Conservation (phyloP, 2,888 invertebrate genomes). For the Pyrrhosoma nymphula region DNA sequence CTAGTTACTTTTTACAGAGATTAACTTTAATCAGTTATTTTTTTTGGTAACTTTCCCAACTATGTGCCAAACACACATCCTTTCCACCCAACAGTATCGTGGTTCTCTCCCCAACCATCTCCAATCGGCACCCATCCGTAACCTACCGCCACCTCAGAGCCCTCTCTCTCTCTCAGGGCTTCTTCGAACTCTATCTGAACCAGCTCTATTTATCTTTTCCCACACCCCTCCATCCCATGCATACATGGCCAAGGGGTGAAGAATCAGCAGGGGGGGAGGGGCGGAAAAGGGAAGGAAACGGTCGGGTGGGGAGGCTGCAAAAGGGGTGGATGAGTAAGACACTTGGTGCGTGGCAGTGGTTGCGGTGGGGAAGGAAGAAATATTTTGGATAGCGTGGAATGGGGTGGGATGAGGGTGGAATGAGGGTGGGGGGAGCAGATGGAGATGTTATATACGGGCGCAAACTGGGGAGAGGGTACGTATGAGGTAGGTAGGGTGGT, state of each 20-base stretch:
- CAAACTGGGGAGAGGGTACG: not conserved
- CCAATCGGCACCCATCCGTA: no score
- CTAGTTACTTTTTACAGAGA: no score
- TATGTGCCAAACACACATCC: no score
- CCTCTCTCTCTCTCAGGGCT: no score
- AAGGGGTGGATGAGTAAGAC: not conserved
- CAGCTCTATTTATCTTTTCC: not conserved
- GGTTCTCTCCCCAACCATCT: no score
- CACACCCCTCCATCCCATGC: not conserved
- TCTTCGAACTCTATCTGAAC: not conserved
- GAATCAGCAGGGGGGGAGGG: not conserved
- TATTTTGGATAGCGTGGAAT: not conserved
- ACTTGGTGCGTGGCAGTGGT: not conserved
- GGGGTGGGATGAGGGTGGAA: not conserved
- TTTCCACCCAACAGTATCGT: no score
- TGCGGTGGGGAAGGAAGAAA: not conserved
- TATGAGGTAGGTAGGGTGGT: not conserved
- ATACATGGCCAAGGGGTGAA: not conserved
- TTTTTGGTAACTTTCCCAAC: no score
- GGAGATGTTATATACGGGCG: not conserved
- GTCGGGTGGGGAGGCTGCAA: not conserved
- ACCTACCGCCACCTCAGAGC: no score
- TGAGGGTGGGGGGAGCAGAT: not conserved
- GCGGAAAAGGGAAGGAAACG: not conserved
- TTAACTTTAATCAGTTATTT: no score